Percentiles rank a stretch among this genome's conserved stretches.
These are phyloP conservation scores for Eupeodes corollae DNA, from an alignment of 1,140 invertebrate species.

Conservation along the genomic window DNA sequence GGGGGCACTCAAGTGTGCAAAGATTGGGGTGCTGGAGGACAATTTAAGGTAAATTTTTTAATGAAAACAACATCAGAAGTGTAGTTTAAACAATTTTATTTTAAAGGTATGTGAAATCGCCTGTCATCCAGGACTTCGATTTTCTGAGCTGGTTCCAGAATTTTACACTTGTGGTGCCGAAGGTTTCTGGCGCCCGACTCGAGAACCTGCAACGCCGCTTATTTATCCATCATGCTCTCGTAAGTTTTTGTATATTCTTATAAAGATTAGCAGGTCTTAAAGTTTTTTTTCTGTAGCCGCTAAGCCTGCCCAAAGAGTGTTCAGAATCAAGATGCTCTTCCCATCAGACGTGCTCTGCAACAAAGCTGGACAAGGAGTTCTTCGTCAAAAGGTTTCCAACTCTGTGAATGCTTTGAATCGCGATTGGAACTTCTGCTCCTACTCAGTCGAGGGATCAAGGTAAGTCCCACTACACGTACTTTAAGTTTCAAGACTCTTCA, in stretches of 20 bases:
- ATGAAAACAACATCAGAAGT: slow-evolving; percentile 32
- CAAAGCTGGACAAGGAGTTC: slow-evolving; percentile 81
- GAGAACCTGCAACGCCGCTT: slow-evolving; percentile 61
- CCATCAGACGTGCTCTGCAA: slow-evolving; percentile 87
- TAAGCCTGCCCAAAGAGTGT: slow-evolving; percentile 78
- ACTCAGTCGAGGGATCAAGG: slow-evolving; percentile 53
- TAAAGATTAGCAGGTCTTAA: not conserved
- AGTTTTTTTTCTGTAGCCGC: slow-evolving; percentile 44
- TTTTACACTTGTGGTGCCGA: slow-evolving; percentile 95
- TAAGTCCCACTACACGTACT: slow-evolving; percentile 7
- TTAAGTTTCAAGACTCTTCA: not conserved
- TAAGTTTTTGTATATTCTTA: slow-evolving; percentile 38
- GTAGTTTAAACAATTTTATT: not conserved
- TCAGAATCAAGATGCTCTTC: slow-evolving; percentile 87
- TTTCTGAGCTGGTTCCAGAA: slow-evolving; percentile 81
- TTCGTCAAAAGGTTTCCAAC: slow-evolving; percentile 74
- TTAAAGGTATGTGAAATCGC: slow-evolving; percentile 60
- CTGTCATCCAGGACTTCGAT: slow-evolving; percentile 74
- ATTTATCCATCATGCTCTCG: slow-evolving; percentile 84
- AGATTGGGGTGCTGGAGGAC: slow-evolving; percentile 91
- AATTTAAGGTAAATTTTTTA: slow-evolving; percentile 53
- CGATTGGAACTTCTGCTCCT: slow-evolving; percentile 89
- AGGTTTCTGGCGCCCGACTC: slow-evolving; percentile 88
- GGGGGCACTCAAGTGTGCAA: slow-evolving; percentile 84
- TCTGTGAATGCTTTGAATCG: slow-evolving; percentile 81